phyloP scores from a whole-genome alignment of 2,797 vertebrate genomes.

The Schizothorax lantsangensis region DNA sequence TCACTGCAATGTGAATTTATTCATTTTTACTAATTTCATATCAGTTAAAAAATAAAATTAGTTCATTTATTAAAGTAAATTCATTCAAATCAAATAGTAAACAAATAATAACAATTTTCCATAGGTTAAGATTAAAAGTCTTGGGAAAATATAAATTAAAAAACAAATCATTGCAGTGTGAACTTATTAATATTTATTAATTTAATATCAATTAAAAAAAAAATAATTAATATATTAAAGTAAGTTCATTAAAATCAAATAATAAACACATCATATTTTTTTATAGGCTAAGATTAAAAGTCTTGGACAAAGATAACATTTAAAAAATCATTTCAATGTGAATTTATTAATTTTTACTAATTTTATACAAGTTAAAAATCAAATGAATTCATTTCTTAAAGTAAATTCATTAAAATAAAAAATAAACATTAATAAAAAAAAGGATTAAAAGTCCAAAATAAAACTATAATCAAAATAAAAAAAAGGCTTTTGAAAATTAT shows the following conservation, averaged over 20 bases:
- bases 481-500: not conserved
- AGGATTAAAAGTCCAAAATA: not conserved
- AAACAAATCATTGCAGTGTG: not conserved
- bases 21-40: not conserved
- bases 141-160: not conserved
- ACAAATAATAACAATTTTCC: not conserved
- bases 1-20: not conserved
- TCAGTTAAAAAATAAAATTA: not conserved
- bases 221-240: not conserved
- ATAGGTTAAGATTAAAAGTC: not conserved
- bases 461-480: not conserved
- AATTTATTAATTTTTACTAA: not conserved
- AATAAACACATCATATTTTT: too few relatives aligned
- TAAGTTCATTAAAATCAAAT: too few relatives aligned
- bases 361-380: not conserved
- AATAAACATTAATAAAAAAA: not conserved
- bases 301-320: not conserved
- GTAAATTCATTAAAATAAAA: too few relatives aligned
- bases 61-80: not conserved
- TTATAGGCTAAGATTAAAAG: too few relatives aligned
- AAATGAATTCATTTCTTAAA: not conserved
- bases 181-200: not conserved
- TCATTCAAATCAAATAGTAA: not conserved
- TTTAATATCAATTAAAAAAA: not conserved
- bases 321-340: not conserved